Conservation (phyloP, 2,797 vertebrate genomes). For the Sciaenops ocellatus region DNA sequence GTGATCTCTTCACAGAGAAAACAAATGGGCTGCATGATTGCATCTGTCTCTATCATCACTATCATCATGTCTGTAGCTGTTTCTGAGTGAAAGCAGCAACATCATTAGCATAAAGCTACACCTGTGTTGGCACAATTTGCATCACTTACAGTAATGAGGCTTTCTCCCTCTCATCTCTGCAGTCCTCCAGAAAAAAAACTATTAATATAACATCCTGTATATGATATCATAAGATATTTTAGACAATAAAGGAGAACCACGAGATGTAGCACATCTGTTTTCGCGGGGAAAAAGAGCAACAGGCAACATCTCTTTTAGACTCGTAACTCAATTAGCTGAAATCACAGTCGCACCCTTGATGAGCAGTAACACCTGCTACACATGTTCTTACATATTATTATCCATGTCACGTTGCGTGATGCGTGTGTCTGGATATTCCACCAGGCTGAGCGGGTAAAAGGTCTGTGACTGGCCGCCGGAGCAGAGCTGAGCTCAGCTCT, state of each 20-base stretch:
- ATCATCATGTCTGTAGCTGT: neutral
- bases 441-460: neutral
- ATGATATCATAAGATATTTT: neutral
- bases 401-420: neutral
- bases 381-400: neutral
- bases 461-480: slow-evolving; percentile 9
- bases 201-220: neutral
- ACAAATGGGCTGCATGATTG: neutral
- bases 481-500: slow-evolving; percentile 5
- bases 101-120: neutral
- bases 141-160: neutral
- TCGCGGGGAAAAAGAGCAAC: neutral
- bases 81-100: neutral
- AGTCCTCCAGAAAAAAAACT: neutral
- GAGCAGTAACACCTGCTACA: neutral
- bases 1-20: neutral
- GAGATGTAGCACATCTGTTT: neutral
- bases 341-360: neutral
- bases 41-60: neutral
- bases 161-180: neutral
- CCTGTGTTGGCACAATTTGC: neutral
- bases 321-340: neutral
- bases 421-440: neutral
- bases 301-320: neutral
- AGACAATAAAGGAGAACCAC: neutral